Base-by-base conservation (phyloP, 2,797 vertebrate species). In the Leptoclinus maculatus region DNA sequence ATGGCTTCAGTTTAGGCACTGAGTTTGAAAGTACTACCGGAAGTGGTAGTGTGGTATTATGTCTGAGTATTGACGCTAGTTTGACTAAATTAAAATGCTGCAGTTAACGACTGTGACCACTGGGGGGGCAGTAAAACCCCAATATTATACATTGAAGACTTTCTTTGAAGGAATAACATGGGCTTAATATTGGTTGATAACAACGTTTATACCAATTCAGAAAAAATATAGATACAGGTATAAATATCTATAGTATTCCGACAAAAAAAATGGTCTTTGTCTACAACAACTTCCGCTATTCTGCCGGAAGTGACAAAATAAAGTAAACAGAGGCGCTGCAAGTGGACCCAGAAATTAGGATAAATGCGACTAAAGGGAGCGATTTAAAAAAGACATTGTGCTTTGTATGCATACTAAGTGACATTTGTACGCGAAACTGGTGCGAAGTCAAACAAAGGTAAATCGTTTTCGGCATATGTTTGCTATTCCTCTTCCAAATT, bases 321-420 rank as follows among this genome's bases (percentile, higher is more conserved):
- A 80, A 82, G 90, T 92, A 93, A 94, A 93, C 76, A 93, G 66
- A 82, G 56, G 53, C 67, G n/a, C 74, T 74, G 74, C 87, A 80
- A 51, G 19, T 56, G 49, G 57, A 12, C 67, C 17, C 11, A 71
- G 62, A 73, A 77, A 86, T 87, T 57, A 3, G 60, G 54, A 57
- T 45, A 62, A 57, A 41, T 59, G 1, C 7, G 5, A 66, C 1
- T 14, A 64, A 79, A 75, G 5, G 27, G 11, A 34, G 3, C 0
- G 6, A 25, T 43, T 79, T 39, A 25, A 5, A 0, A 58, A 45
- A 54, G 0, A 43, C 5, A 34, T 68, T 56, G 43, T 5, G 2
- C 7, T 57, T 51, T 75, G 19, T 11, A 64, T 54, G 12, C 25
- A 41, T 1, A 29, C 1, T 3, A 0, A 9, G 7, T 0, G 9